Base-by-base conservation (phyloP, 2,113 vertebrate species). In the Phylloscopus trochilus region DNA sequence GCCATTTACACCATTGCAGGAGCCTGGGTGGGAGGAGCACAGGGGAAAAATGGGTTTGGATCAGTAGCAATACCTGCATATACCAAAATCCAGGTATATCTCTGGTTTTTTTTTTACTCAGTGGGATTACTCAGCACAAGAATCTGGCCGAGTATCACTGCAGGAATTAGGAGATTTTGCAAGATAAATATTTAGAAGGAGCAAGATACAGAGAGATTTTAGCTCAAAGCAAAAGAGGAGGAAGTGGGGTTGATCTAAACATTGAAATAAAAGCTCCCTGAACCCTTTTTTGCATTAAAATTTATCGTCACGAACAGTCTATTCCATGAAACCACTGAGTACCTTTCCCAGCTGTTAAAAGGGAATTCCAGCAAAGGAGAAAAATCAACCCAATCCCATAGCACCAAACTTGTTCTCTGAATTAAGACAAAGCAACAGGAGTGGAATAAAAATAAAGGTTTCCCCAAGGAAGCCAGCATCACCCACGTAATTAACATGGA, bases 401-500 rank as follows among this genome's bases (percentile, higher is more conserved):
- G 66, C 86, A 81, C 28, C 47, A 19, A 87, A 70, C 23, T 81
- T 0, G 1, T 63, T 85, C 86, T 69, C 75, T 73, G 78, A 55
- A 58, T 77, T 27, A 69, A 83, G 79, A 39, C 68, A 94, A 67
- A 88, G 59, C 72, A 93, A 73, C 9, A 6, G 62, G 58, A 83
- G 69, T 5, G 20, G 82, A 80, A 89, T 74, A 59, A 83, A 93
- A 94, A 68, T 2, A 68, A 82, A 93, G 37, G 55, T 43, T 88
- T 80, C 39, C 55, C 70, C 67, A 52, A 86, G 80, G 19, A 12
- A 39, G 59, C 14, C 43, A 30, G 68, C 47, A n/a, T 35, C 22
- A 6, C 62, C 24, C 56, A 33, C 31, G 35, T 60, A 52, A 84
- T 96, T 96, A 89, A 85, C 4, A 87, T 26, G 93, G 91, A 58